Evolutionary conservation across 2,888 invertebrate species (phyloP), one percentile per base, ranked within the genome.

Genomic region (Amitus sp.): DNA sequence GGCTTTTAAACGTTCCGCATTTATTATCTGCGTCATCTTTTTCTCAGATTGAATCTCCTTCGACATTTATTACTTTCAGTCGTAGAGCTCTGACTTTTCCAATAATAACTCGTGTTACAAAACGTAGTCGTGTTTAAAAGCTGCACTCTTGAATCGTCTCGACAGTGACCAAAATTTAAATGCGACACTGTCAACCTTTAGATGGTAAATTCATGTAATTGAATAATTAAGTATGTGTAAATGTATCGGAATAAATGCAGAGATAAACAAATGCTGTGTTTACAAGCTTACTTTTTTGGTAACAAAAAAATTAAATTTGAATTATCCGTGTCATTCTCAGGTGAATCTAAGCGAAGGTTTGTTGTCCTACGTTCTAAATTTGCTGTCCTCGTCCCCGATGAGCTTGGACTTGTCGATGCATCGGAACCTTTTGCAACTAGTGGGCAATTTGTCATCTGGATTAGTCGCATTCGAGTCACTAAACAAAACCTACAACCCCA

Each of bases 371-470:
- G 65, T 80, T 9, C 62, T 84, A 34, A 77, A 83, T 10, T 65
- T 86, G 13, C 63, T 87, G n/a, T 82, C 82, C 1, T 82, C 84
- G 13, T 85, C 87, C 0, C 77, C 84, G 1, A 74, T 85, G 19
- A 83, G 85, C 15, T 77, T 86, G 50, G 87, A 88, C 70, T 75
- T 87, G 1, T 70, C 75, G 6, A 74, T 75, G 56, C 84, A 72
- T 73, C 84, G 69, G 82, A 86, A 79, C 80, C 81, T 77, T 74
- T 82, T 78, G 66, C 78, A 51, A 60, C 66, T 82, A 55, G 72
- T 83, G 74, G 86, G 82, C 65, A 75, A 85, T 82, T 76, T 85
- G 66, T 72, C 73, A 54, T 66, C 83, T 59, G 79, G 81, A 57
- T 70, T 78, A 62, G 67, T 80, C 3, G 59, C 76, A 52, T 76